Base-by-base conservation (phyloP, 53 echinoderm and acorn worm genomes). In the Temnopleurus reevesii region DNA sequence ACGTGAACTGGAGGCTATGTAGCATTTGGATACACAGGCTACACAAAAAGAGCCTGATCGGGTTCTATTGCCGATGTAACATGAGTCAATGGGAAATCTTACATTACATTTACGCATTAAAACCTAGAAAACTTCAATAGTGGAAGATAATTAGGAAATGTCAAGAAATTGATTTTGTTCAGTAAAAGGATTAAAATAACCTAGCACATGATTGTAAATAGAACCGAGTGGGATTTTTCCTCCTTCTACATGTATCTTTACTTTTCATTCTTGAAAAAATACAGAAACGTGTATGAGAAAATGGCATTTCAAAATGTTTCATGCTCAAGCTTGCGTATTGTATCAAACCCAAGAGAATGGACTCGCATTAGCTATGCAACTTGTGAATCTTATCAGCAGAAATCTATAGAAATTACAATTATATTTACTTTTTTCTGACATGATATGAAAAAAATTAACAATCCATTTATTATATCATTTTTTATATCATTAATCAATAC, bases 1-100 rank as follows among this genome's bases (percentile, higher is more conserved):
- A 86, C 46, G 61, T n/a, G 61, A 86, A 61, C 86, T 86, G 45
- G 60, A 35, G 86, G 86, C 86, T 46, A 86, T 86, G 59, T 46
- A 86, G 36, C 63, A 59, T 41, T 43, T 49, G 46, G 27, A 27
- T 45, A 59, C 24, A 86, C 59, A 86, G 29, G 49, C 51, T 49
- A 4, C 27, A 79, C 46, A 38, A 47, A 51, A 13, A 4, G 29
- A 49, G 79, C 28, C 13, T 47, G 51, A 79, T 79, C 56, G 56
- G 6, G 35, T 83, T 83, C 55, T 51, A 56, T 28, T 55, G 83
- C 56, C 53, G 36, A 36, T 57, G 83, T 83, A 83, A 83, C 38
- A 55, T 30, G 36, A 83, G 57, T 55, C 83, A 36, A 83, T 54
- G 83, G 55, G 57, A 38, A 83, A 34, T 83, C 83, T 83, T 56